Percentiles rank a stretch among this genome's conserved stretches.
Conservation (phyloP, 23 tunicate genomes). For the Ciona savignyi region DNA sequence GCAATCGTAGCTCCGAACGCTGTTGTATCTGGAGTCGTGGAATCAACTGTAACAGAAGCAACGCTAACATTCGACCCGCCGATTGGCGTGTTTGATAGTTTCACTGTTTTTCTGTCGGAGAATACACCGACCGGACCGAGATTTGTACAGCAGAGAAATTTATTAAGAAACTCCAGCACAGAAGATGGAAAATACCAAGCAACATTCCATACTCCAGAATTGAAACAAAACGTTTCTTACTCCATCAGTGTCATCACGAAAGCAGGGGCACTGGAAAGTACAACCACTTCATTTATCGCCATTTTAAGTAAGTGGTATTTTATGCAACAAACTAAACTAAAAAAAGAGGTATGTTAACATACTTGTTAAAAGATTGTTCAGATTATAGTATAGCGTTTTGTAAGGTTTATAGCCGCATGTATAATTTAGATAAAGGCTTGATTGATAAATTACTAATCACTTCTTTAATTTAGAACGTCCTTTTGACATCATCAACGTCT, state of each 20-base stretch:
- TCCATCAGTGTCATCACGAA: not conserved
- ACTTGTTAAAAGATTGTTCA: no score
- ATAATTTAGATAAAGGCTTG: no score
- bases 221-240: no score
- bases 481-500: no score
- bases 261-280: not conserved
- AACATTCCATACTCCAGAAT: no score
- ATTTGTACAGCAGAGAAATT: no score
- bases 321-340: no score
- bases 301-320: slow-evolving; percentile 9
- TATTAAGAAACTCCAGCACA: no score
- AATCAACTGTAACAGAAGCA: not conserved
- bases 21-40: not conserved
- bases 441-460: not conserved
- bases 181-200: no score
- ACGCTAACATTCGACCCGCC: slow-evolving; percentile 20
- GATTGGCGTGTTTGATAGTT: slow-evolving; percentile 16
- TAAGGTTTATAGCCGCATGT: no score
- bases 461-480: not conserved
- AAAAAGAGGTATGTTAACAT: no score
- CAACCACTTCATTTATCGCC: not conserved
- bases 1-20: slow-evolving; percentile 3
- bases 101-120: not conserved
- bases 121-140: not conserved
- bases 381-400: no score